Percentiles rank a stretch among this genome's conserved stretches.
Evolutionary conservation across 2,797 vertebrate species (phyloP).

Genomic region (Enteromius thamalakanensis): DNA sequence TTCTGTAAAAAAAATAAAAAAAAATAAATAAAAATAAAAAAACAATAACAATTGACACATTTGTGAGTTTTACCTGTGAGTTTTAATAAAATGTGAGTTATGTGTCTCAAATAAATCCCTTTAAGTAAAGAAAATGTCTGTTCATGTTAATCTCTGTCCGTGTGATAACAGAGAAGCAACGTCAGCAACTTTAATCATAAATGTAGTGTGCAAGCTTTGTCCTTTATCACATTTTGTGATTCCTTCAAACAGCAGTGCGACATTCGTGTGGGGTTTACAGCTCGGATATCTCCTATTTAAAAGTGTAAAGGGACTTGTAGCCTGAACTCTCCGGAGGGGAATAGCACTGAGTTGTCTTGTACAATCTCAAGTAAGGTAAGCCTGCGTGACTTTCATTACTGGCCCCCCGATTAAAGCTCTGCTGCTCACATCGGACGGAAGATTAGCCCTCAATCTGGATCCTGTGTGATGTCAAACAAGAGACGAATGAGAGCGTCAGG

Average conservation of each 20-base stretch:
- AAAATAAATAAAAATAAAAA: not conserved
- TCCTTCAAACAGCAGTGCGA: conserved; percentile 34
- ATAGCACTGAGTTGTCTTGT: conserved; percentile 49
- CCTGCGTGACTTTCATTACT: conserved; percentile 58
- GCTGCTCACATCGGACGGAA: conserved; percentile 52
- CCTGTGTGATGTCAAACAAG: conserved; percentile 61
- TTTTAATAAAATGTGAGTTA: conserved; percentile 22
- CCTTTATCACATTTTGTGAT: conserved; percentile 37
- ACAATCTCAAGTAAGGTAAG: conserved; percentile 56
- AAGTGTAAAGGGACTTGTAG: conserved; percentile 42
- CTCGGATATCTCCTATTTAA: conserved; percentile 45
- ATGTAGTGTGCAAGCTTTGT: conserved; percentile 7
- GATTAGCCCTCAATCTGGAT: conserved; percentile 64
- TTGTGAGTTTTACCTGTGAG: not conserved
- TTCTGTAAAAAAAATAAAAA: not conserved
- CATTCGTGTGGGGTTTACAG: conserved; percentile 45
- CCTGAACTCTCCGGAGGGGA: conserved; percentile 30
- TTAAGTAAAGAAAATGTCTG: not conserved
- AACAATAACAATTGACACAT: not conserved
- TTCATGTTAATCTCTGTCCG: not conserved
- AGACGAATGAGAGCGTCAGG: conserved; percentile 54
- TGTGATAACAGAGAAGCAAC: conserved; percentile 29
- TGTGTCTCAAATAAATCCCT: not conserved
- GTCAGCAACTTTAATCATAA: conserved; percentile 7
- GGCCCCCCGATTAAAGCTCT: conserved; percentile 60